A percentile compares a stretch with the other conserved stretches of the same genome.
phyloP scores from a whole-genome alignment of 2,888 invertebrate genomes.

The Aphidius colemani region DNA sequence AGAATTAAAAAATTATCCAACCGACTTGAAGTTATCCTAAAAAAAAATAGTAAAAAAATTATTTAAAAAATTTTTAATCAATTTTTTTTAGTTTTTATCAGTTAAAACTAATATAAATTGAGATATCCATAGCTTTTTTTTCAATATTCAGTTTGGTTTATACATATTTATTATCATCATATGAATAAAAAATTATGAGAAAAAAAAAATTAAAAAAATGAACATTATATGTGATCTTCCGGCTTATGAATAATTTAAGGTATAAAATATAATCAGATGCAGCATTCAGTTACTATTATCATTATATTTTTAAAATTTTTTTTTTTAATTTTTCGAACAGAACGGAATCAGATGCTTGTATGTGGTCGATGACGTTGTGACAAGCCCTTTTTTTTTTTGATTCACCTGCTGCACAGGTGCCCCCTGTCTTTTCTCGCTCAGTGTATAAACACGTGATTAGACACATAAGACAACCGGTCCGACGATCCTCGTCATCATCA shows the following conservation, averaged over 20 bases:
- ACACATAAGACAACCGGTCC: slow-evolving; percentile 11
- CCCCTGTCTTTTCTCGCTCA: slow-evolving; percentile 4
- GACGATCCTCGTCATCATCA: too few species aligned
- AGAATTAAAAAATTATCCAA: too few species aligned
- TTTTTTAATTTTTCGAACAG: background rate
- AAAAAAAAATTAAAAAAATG: background rate
- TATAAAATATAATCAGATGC: background rate
- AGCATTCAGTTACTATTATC: too few species aligned
- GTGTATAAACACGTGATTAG: slow-evolving; percentile 19
- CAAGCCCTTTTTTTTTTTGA: background rate
- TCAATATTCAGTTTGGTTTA: too few species aligned
- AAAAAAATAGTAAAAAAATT: too few species aligned
- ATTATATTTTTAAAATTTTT: background rate
- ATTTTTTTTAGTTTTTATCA: too few species aligned
- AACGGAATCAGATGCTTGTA: background rate
- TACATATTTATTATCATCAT: too few species aligned
- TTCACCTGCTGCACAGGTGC: slow-evolving; percentile 25
- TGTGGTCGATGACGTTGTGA: slow-evolving; percentile 13
- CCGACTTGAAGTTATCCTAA: too few species aligned
- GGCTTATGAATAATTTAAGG: background rate
- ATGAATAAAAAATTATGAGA: background rate
- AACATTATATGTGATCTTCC: background rate
- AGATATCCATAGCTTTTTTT: too few species aligned
- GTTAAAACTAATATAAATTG: too few species aligned
- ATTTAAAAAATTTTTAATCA: too few species aligned